Evolutionary conservation across 2,888 invertebrate species (phyloP).

Genomic region (Microplitis deprimator): DNA sequence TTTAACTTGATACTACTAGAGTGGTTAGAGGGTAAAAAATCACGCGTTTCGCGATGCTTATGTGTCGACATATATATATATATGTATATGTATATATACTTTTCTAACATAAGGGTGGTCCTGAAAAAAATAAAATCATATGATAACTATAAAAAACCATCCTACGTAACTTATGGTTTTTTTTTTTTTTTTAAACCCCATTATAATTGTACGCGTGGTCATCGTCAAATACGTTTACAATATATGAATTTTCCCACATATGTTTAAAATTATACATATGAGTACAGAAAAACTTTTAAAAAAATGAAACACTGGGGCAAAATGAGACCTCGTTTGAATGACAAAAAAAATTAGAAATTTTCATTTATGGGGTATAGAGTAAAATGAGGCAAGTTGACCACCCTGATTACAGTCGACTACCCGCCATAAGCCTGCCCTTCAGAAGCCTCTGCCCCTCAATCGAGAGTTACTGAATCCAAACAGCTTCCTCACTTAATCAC

Average conservation of each 20-base stretch:
- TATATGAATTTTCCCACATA: background rate
- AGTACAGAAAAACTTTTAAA: background rate
- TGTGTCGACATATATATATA: background rate
- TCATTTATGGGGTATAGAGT: too few species aligned
- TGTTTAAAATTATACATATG: background rate
- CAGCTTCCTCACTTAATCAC: too few species aligned
- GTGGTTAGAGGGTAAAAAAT: slow-evolving; percentile 12
- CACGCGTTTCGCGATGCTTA: background rate
- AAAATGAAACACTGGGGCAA: background rate
- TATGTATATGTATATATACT: background rate
- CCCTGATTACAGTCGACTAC: too few species aligned
- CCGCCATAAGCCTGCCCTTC: too few species aligned
- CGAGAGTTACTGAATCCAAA: too few species aligned
- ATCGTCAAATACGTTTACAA: slow-evolving; percentile 52
- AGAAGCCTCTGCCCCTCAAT: too few species aligned
- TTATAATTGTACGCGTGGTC: slow-evolving; percentile 53
- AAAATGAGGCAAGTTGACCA: too few species aligned
- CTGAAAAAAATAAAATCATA: background rate
- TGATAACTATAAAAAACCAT: background rate
- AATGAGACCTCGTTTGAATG: too few species aligned
- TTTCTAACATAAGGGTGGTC: background rate
- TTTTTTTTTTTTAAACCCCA: slow-evolving; percentile 11
- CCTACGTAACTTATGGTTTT: background rate
- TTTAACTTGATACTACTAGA: slow-evolving; percentile 1
- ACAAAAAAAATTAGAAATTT: too few species aligned